Evolutionary conservation across 2,113 vertebrate genomes (phyloP).

Genomic region (Seriola rivoliana): DNA sequence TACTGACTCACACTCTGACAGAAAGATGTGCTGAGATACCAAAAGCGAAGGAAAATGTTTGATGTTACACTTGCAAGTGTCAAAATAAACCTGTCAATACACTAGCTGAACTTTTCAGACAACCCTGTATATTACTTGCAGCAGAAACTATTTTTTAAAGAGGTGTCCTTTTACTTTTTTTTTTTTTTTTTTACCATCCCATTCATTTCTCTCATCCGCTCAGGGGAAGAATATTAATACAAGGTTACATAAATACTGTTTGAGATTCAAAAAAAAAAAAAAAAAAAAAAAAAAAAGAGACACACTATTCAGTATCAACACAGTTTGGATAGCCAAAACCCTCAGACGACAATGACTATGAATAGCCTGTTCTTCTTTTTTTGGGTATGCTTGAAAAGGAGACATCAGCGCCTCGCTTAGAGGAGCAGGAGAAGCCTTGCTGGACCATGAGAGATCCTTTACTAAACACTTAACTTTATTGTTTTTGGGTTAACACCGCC

Average conservation of each 20-base stretch:
- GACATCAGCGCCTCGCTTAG: slow-evolving; percentile 3
- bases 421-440: slow-evolving; percentile 15
- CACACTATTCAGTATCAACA: not conserved
- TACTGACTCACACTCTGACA: slow-evolving; percentile 40
- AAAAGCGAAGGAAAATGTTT: not conserved
- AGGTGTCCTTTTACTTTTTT: not conserved
- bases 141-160: not conserved
- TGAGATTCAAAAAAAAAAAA: not conserved
- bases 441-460: slow-evolving; percentile 50
- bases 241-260: not conserved
- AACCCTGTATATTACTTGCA: not conserved
- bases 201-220: not conserved
- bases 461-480: slow-evolving; percentile 66
- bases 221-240: slow-evolving; percentile 1
- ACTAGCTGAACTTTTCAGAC: not conserved
- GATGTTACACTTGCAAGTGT: not conserved
- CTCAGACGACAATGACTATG: not conserved
- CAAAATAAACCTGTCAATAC: not conserved
- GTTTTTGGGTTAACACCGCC: slow-evolving; percentile 67
- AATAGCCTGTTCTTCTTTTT: not conserved
- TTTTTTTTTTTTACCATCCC: not conserved
- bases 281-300: not conserved
- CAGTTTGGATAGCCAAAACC: slow-evolving; percentile 1
- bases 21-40: not conserved
- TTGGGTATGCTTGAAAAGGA: slow-evolving; percentile 18